These are phyloP conservation scores for Oreochromis mossambicus DNA, from an alignment of 2,797 vertebrate species.

Conservation along the genomic window DNA sequence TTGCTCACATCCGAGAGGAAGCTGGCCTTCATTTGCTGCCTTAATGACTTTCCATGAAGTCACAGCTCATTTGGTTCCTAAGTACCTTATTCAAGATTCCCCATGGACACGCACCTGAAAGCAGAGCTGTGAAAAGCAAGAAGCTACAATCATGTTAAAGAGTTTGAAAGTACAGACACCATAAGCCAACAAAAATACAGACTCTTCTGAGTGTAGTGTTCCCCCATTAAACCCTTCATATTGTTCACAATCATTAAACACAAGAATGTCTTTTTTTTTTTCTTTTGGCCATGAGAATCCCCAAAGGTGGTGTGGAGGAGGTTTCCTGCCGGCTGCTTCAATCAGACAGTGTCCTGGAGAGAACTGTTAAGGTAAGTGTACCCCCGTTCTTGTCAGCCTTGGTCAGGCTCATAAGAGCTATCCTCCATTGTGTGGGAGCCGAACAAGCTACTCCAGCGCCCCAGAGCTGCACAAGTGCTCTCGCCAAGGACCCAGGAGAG, in stretches of 20 bases:
- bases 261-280: constrained; percentile 9
- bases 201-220: constrained; percentile 55
- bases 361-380: constrained; percentile 56
- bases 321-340: constrained; percentile 31
- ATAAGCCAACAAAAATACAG: constrained; percentile 17
- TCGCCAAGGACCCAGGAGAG: neutral
- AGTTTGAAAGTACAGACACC: constrained; percentile 26
- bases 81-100: constrained; percentile 53
- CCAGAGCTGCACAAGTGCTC: neutral
- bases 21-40: neutral
- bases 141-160: constrained; percentile 36
- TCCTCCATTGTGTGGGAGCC: neutral
- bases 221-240: constrained; percentile 46
- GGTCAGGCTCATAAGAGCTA: constrained; percentile 16
- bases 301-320: constrained; percentile 7
- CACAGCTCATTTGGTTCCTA: neutral
- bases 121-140: constrained; percentile 20
- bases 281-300: constrained; percentile 52
- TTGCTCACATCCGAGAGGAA: neutral
- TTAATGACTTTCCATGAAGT: constrained; percentile 3
- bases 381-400: neutral
- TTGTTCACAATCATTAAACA: constrained; percentile 35
- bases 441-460: neutral
- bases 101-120: constrained; percentile 10
- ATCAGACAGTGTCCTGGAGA: constrained; percentile 41